Evolutionary conservation across 2,888 invertebrate genomes (phyloP).

Genomic region (Dryocosmus kuriphilus): DNA sequence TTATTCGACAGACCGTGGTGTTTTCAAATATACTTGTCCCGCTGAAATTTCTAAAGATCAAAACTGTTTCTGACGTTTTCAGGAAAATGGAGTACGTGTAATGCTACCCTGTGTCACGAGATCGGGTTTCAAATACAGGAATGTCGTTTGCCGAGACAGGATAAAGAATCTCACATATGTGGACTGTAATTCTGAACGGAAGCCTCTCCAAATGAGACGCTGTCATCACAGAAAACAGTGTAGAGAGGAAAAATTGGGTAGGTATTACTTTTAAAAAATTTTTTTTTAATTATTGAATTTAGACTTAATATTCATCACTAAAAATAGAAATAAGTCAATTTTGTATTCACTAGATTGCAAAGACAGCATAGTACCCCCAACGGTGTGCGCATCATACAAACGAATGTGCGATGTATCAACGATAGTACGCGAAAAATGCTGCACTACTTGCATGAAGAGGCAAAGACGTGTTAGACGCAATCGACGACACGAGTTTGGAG

Average conservation of each 20-base stretch:
- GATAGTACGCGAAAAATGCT: conserved; percentile 70
- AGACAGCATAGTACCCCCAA: conserved; percentile 65
- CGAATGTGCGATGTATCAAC: conserved; percentile 70
- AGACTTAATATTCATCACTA: not conserved
- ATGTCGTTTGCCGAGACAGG: conserved; percentile 69
- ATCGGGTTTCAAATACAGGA: conserved; percentile 67
- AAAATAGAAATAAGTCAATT: not conserved
- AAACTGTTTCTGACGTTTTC: conserved; percentile 3
- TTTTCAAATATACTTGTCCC: not conserved
- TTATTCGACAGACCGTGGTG: no score
- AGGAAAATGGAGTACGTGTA: conserved; percentile 72
- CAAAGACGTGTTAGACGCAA: conserved; percentile 65
- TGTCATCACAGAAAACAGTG: conserved; percentile 71
- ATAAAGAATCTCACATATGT: conserved; percentile 64
- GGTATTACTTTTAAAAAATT: not conserved
- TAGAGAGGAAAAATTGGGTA: conserved; percentile 68
- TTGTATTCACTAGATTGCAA: conserved; percentile 66
- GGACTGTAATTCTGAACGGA: conserved; percentile 68
- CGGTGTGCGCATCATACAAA: conserved; percentile 69
- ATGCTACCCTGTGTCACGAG: conserved; percentile 69
- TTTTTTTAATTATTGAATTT: not conserved
- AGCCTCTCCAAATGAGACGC: conserved; percentile 67
- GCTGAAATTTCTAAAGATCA: no score
- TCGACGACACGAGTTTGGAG: conserved; percentile 55
- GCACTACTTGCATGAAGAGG: conserved; percentile 70